Evolutionary conservation across 2,888 invertebrate genomes (phyloP).

Genomic region (Chrysopilus asiliformis): DNA sequence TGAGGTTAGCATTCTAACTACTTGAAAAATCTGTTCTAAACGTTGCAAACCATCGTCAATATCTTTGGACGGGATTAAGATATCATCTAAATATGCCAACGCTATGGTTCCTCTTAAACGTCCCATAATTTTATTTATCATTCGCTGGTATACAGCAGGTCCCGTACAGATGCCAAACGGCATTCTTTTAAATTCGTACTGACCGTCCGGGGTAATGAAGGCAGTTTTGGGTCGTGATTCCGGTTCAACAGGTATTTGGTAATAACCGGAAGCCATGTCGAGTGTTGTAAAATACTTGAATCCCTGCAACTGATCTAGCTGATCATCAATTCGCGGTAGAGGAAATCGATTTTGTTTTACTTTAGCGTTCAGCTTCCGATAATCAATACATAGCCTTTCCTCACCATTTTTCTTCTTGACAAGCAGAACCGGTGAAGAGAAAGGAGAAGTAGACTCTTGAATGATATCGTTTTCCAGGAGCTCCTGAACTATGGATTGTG

Average conservation of each 20-base stretch:
- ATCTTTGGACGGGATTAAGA: slow-evolving; percentile 6
- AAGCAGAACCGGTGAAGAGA: slow-evolving; percentile 6
- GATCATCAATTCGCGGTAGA: no score
- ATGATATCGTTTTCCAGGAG: slow-evolving; percentile 1
- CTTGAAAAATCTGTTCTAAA: slow-evolving; percentile 5
- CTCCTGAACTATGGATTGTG: background rate
- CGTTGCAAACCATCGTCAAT: slow-evolving; percentile 7
- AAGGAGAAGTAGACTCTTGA: slow-evolving; percentile 4
- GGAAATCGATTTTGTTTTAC: slow-evolving; percentile 8
- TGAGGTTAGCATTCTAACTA: slow-evolving; percentile 7
- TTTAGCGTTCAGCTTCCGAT: slow-evolving; percentile 7
- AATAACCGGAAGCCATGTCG: slow-evolving; percentile 10
- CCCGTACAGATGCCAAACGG: slow-evolving; percentile 12
- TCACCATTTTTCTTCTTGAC: slow-evolving; percentile 11
- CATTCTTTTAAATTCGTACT: slow-evolving; percentile 15
- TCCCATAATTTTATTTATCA: slow-evolving; percentile 9
- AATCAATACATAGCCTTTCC: slow-evolving; percentile 9
- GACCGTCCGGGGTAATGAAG: slow-evolving; percentile 16
- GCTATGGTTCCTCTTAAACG: slow-evolving; percentile 5
- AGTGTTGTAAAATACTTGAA: slow-evolving; percentile 7
- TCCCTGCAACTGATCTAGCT: slow-evolving; percentile 8
- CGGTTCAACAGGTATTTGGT: slow-evolving; percentile 7
- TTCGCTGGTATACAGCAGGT: slow-evolving; percentile 11
- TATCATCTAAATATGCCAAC: slow-evolving; percentile 10
- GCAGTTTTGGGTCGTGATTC: slow-evolving; percentile 18